Base-by-base conservation (phyloP, 1,140 invertebrate species). In the Drosophila murphyi region DNA sequence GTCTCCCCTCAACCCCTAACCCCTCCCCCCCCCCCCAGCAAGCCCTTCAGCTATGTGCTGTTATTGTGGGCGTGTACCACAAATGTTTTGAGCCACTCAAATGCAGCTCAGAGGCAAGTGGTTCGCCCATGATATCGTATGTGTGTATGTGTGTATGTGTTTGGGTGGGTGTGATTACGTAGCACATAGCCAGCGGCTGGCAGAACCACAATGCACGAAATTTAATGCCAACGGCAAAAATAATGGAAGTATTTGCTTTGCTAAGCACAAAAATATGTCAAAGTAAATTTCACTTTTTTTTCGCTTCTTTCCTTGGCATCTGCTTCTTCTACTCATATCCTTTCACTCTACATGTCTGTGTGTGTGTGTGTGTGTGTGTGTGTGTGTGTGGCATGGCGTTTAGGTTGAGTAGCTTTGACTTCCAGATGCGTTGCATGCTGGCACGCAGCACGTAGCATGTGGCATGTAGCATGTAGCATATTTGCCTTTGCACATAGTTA, bases 211-310 rank as follows among this genome's bases (percentile, higher is more conserved):
- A 80, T 73, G 74, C 54, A 75, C 62, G 68, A 88, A 88, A 88
- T 83, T 83, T 82, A 89, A 87, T 88, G 85, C 83, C 85, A 89
- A 68, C 83, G 83, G 85, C 80, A 89, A 88, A 88, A 88, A 88
- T 89, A 88, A 88, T 88, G 85, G 89, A 88, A 88, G 85, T 88
- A 88, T 88, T 88, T 88, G 85, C 85, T 88, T 88, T 88, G 87
- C 87, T 90, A 90, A 90, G 87, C 87, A 90, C 87, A 86, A 90
- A 90, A 90, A 90, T 87, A 90, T 90, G 80, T 90, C 87, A 90
- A 82, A 90, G 82, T 82, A 90, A 90, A 90, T 83, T 82, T 87
- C 80, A 82, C 69, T 86, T 90, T 90, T 89, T 81, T 73, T 73
- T 78, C 51, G 28, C 54, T 43, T 8, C 61, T 60, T 45, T 59